Conservation (phyloP, 1,140 invertebrate genomes). For the Heliconius hermathena region DNA sequence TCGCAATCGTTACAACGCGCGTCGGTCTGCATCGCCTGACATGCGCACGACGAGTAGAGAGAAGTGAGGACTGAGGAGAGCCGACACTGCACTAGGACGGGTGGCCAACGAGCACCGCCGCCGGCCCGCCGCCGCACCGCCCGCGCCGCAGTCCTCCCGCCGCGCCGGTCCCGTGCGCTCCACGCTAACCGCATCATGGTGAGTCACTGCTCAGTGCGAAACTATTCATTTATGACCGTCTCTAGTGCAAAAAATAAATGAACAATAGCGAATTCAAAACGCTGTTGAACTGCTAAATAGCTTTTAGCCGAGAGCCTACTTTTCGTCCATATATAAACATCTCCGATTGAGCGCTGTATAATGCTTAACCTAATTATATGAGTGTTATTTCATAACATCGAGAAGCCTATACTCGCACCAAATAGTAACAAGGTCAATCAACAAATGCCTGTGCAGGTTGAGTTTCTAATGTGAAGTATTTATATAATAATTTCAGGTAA, state of each 20-base stretch:
- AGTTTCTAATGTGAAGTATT: constrained; percentile 33
- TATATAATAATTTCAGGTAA: constrained; percentile 68
- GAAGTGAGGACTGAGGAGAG: constrained; percentile 66
- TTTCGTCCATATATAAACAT: constrained; percentile 3
- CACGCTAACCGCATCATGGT: constrained; percentile 77
- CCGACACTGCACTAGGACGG: constrained; percentile 58
- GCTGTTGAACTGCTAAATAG: constrained; percentile 2
- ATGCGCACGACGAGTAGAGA: constrained; percentile 61
- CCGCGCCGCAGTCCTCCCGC: constrained; percentile 71
- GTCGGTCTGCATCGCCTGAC: constrained; percentile 73
- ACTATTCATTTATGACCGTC: constrained; percentile 71
- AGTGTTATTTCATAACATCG: constrained; percentile 38
- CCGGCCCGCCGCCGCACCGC: constrained; percentile 53
- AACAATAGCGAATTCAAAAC: not conserved
- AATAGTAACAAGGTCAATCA: constrained; percentile 41
- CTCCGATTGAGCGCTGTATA: constrained; percentile 13
- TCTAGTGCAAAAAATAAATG: constrained; percentile 42
- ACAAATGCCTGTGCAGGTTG: constrained; percentile 24
- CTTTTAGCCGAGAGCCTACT: not conserved
- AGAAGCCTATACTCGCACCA: constrained; percentile 32
- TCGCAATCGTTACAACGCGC: constrained; percentile 75
- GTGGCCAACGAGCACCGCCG: constrained; percentile 52
- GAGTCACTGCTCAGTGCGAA: constrained; percentile 76
- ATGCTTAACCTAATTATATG: constrained; percentile 48
- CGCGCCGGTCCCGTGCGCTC: constrained; percentile 73